Conservation (phyloP, 2,797 vertebrate genomes). For the Myotis pilosus region DNA sequence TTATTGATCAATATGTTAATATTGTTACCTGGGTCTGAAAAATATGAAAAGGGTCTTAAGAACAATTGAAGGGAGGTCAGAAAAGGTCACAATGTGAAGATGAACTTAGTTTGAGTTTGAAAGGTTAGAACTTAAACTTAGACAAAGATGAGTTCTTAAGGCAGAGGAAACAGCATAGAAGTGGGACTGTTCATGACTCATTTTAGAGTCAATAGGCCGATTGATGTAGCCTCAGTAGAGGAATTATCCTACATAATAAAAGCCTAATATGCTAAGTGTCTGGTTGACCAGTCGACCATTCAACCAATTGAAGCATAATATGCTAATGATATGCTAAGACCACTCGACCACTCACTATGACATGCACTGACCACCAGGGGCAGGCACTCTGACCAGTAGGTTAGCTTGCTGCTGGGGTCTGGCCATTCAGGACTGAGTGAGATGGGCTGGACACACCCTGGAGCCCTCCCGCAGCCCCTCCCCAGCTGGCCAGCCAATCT, state of each 20-base stretch:
- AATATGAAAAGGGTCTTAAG: not conserved
- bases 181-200: not conserved
- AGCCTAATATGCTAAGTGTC: no score
- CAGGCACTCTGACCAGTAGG: no score
- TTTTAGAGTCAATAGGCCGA: not conserved
- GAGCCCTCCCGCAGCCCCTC: no score
- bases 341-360: no score
- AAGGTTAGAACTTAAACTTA: not conserved
- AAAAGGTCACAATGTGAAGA: not conserved
- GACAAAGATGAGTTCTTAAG: not conserved
- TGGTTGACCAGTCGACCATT: no score
- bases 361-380: no score
- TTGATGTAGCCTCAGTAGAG: not conserved
- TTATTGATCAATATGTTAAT: not conserved
- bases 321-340: no score
- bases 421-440: no score
- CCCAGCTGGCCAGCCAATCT: no score
- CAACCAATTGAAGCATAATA: no score
- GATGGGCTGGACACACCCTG: accelerated
- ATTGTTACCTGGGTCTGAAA: not conserved
- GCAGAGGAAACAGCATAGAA: not conserved
- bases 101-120: not conserved
- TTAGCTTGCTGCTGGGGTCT: no score
- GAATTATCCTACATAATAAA: not conserved
- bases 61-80: not conserved